Base-by-base conservation (phyloP, 2,113 vertebrate genomes). In the Rostratula benghalensis region DNA sequence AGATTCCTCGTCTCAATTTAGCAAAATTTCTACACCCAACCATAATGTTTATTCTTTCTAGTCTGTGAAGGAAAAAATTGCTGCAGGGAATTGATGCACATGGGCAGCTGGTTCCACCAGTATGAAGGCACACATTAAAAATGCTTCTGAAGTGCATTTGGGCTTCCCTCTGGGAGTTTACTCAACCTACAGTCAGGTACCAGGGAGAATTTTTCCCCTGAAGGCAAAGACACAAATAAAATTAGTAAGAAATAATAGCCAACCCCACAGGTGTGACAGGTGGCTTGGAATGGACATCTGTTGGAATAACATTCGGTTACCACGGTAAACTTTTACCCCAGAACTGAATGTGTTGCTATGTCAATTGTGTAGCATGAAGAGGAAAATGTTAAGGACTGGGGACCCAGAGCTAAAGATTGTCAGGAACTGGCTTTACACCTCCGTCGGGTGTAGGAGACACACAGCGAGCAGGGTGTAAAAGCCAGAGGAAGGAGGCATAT, bases 241-340 rank as follows among this genome's bases (percentile, higher is more conserved):
- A 96, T 93, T 82, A 92, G 92, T 85, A 77, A 74, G 81, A 91
- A 91, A 89, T 82, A 94, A 88, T 94, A 94, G 78, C 75, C 74
- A 67, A 85, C 89, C 83, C 92, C 87, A 89, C 63, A 91, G 93
- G 92, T 95, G 74, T 85, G 87, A 96, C 95, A 97, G 96, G 93
- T 97, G 96, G 95, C 27, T 1, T 23, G 57, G 50, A 80, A 93
- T 37, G 74, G 94, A 79, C 91, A 91, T 95, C 93, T 93, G 91
- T 57, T 90, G 59, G 59, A 91, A 51, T 20, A 84, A 43, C 50
- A n/a, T 12, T 59, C 80, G 37, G 48, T 73, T 87, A 37, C 67
- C 54, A 43, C 2, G 2, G 37, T 59, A 54, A 94, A 91, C 57
- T 89, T 88, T 70, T 59, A 82, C 59, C 74, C 25, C 45, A 57